Base-by-base conservation (phyloP, 2,113 vertebrate genomes). In the Macaca nemestrina region DNA sequence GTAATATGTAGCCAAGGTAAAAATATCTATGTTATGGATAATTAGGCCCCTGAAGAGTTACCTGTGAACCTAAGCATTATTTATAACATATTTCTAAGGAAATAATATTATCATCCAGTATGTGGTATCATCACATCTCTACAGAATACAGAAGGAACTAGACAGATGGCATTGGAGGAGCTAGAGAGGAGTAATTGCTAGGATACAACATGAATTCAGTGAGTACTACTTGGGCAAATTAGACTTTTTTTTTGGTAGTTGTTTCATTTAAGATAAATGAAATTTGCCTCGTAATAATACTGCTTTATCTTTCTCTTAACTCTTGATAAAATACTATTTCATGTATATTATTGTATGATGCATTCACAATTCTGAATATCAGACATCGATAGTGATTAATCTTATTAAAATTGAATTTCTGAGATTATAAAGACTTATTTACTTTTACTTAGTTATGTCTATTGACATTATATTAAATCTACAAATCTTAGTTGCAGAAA, bases 351-450 rank as follows among this genome's bases (percentile, higher is more conserved):
- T 55, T 88, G 22, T n/a, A 17, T 32, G 48, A 22, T 61, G 17
- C n/a, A 83, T 64, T 40, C 27, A 14, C 0, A 83, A 30, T 76
- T 88, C 10, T 55, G 43, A 83, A 87, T 72, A 38, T 70, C 84
- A 73, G 27, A 3, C 9, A 94, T 88, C 5, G 64, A 61, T 38
- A 61, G 48, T 43, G 50, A 76, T 75, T 92, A 82, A 67, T 78
- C 57, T 40, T 93, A 87, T 83, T 92, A 88, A 91, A 32, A 78
- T 23, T 75, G 40, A 95, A 82, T 76, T 93, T 18, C 18, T 78
- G 14, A 81, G 45, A 79, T 68, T 40, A 3, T 89, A 73, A 78
- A 40, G 10, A 48, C 2, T 76, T 50, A 3, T 3, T 23, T 79
- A 1, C 0, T 59, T 81, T 90, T 84, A 59, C 0, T 57, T 8